Evolutionary conservation across 2,888 invertebrate species (phyloP), one percentile per base, ranked within the genome.

Genomic region (Acronicta psi): DNA sequence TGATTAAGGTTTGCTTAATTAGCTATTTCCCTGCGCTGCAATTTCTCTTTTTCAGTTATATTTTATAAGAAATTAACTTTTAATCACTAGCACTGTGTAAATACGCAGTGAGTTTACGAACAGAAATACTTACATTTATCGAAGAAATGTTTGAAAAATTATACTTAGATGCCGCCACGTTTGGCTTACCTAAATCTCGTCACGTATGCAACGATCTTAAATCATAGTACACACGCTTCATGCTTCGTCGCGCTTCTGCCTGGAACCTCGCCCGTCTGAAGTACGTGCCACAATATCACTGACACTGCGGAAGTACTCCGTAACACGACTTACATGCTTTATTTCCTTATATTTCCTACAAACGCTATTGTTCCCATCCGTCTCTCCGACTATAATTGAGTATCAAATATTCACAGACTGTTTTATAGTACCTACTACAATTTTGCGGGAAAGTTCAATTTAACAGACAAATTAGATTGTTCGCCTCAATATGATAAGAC

Each of bases 201-300:
- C 34, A 34, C 34, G n/a, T 34, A 34, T 34, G 34, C n/a, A 13
- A n/a, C 7, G 34, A 34, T 4, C 31, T 31, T 31, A 61, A 53
- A 71, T 57, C 47, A 44, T 16, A 49, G 14, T 61, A 54, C 54
- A 54, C 41, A 67, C 23, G 14, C 47, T 62, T 60, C 58, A 18
- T 42, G 29, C 50, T 14, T 20, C 23, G 17, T 8, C 11, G 14
- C 44, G 29, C 17, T 25, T 18, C 36, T n/a, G 20, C 25, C 11
- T 29, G 20, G 18, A 44, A 59, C 29, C 25, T 29, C 29, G 65
- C 40, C 49, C 38, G 14, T 11, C 42, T 10, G 18, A 43, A 50
- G 58, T 64, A 67, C 49, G 70, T 67, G 70, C 49, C 62, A n/a
- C 42, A 50, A 69, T 63, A 63, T 42, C 47, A 40, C 36, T 55